These are phyloP conservation scores for Leptinotarsa rubiginosa DNA, from an alignment of 2,888 invertebrate species.

Conservation along the genomic window DNA sequence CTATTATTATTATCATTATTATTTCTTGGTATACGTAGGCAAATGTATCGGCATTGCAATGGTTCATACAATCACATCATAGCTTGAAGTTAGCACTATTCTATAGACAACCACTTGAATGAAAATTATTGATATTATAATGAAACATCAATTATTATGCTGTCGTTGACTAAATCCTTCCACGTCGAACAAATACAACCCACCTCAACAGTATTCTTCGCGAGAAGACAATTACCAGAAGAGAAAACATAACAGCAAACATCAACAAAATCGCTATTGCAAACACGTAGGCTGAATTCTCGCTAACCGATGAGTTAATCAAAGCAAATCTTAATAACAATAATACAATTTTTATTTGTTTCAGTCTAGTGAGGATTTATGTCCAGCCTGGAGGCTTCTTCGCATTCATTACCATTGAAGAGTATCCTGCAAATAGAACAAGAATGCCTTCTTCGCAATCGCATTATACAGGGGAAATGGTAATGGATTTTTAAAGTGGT, in stretches of 20 bases:
- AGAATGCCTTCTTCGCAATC: constrained; percentile 4
- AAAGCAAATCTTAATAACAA: constrained; percentile 14
- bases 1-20: no score
- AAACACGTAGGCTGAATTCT: constrained; percentile 10
- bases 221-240: background rate
- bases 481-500: background rate
- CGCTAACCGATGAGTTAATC: constrained; percentile 11
- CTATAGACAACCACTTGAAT: no score
- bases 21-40: no score
- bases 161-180: no score
- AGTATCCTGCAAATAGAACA: background rate
- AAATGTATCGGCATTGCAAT: no score
- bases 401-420: constrained; percentile 10
- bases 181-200: no score
- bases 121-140: no score
- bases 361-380: constrained; percentile 16
- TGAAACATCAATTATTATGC: no score
- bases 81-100: no score
- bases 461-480: background rate
- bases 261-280: constrained; percentile 12
- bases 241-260: constrained; percentile 11
- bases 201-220: background rate
- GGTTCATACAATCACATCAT: no score
- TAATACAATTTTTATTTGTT: constrained; percentile 17
- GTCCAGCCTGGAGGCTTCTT: constrained; percentile 3